Conservation (phyloP, 2,113 vertebrate species). For the Psophia crepitans region DNA sequence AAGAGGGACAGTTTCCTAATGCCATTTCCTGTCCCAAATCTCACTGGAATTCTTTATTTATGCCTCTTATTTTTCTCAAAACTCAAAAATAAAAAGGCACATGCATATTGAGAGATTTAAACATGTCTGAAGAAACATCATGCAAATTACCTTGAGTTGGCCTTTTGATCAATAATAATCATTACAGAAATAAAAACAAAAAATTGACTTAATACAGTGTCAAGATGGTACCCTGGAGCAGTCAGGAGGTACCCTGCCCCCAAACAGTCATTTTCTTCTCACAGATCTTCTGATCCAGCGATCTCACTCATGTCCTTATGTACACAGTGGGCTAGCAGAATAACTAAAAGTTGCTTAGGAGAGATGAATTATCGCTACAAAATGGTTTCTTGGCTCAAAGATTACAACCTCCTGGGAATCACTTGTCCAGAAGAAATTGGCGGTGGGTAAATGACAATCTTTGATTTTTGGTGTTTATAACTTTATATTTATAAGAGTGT, state of each 20-base stretch:
- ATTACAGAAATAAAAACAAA: background rate
- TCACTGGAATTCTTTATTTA: background rate
- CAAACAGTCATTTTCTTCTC: background rate
- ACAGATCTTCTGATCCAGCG: background rate
- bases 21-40: background rate
- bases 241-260: background rate
- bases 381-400: background rate
- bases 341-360: background rate
- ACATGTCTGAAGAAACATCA: background rate
- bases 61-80: background rate
- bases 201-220: background rate
- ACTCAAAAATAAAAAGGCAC: background rate
- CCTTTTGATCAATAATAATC: background rate
- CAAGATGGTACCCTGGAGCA: background rate
- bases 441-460: background rate
- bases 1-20: background rate
- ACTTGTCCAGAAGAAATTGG: background rate
- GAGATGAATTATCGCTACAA: background rate
- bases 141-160: background rate
- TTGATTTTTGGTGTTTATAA: background rate
- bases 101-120: background rate
- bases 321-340: background rate
- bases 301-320: background rate
- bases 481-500: background rate
- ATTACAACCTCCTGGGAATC: background rate